A percentile compares a stretch with the other conserved stretches of the same genome.
phyloP scores from a whole-genome alignment of 2,113 vertebrate species.

The Ageneiosus marmoratus region DNA sequence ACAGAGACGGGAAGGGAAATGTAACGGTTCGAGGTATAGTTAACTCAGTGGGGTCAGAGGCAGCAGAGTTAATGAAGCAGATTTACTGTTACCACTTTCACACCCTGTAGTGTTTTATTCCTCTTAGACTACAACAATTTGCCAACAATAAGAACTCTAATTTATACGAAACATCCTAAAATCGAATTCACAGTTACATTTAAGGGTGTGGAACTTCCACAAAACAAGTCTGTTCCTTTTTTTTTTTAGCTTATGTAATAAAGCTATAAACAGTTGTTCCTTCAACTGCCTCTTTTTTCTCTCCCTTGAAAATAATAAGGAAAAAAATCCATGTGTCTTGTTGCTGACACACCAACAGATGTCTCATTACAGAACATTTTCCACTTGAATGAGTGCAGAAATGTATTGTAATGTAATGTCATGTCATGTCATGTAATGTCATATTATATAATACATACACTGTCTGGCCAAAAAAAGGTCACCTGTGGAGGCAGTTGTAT shows the following conservation, averaged over 20 bases:
- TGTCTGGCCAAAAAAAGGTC: no score
- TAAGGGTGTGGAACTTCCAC: not conserved
- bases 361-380: not conserved
- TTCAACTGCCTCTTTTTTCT: not conserved
- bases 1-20: no score
- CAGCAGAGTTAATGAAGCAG: not conserved
- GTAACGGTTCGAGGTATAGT: no score
- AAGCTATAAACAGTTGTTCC: not conserved
- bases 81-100: not conserved
- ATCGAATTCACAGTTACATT: not conserved
- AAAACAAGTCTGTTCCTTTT: not conserved
- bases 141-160: not conserved
- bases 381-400: not conserved
- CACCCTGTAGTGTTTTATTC: not conserved
- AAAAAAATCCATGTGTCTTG: not conserved
- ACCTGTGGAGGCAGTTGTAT: no score
- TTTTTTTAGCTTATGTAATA: not conserved
- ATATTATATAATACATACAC: no score
- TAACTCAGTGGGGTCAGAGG: not conserved
- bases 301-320: not conserved
- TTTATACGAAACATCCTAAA: not conserved
- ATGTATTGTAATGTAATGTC: no score
- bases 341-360: not conserved
- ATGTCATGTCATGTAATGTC: no score
- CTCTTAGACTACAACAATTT: not conserved